Conservation (phyloP, 2,888 invertebrate species). For the Xestia c-nigrum region DNA sequence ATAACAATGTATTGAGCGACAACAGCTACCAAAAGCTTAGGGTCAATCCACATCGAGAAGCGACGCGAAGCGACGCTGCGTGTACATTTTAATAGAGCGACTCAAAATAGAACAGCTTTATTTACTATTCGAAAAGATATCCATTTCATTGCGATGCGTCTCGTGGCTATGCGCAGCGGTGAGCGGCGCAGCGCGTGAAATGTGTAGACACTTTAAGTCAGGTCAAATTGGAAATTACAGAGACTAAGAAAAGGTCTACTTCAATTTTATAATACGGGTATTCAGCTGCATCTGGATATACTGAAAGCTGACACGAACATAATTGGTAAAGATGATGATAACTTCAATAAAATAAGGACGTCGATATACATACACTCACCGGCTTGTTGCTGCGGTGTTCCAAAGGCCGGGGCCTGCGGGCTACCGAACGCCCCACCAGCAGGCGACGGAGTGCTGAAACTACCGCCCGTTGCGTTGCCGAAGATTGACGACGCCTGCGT, state of each 20-base stretch:
- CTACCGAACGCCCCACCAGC: conserved; percentile 79
- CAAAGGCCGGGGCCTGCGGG: conserved; percentile 75
- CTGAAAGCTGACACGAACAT: not conserved
- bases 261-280: not conserved
- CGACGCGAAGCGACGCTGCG: too few relatives aligned
- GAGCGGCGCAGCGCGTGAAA: too few relatives aligned
- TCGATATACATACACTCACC: conserved; percentile 61
- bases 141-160: too few relatives aligned
- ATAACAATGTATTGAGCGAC: too few relatives aligned
- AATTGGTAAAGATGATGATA: not conserved
- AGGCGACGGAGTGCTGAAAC: conserved; percentile 80
- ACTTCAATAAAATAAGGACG: not conserved
- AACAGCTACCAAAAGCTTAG: not conserved
- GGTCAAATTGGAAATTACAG: not conserved
- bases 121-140: too few relatives aligned
- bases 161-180: too few relatives aligned
- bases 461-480: conserved; percentile 78
- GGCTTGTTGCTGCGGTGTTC: conserved; percentile 80
- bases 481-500: conserved; percentile 84
- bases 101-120: too few relatives aligned
- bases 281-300: not conserved
- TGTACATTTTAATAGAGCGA: too few relatives aligned
- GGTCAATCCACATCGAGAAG: too few relatives aligned
- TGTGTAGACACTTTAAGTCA: not conserved
- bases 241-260: not conserved